Evolutionary conservation across 2,113 vertebrate genomes (phyloP).

Genomic region (Phasianus colchicus): DNA sequence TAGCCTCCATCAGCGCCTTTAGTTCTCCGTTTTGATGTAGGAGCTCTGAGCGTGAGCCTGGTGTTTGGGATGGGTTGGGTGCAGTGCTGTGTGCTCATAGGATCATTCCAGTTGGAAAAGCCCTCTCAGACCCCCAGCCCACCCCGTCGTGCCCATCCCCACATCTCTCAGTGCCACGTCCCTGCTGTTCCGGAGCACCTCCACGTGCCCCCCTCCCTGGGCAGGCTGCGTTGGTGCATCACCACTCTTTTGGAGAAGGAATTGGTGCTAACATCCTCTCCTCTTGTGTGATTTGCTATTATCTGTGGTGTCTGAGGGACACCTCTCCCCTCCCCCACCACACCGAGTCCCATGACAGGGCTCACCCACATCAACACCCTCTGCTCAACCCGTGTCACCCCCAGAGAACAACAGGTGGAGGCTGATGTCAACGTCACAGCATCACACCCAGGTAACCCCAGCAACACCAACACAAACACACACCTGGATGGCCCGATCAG

Average conservation of each 20-base stretch:
- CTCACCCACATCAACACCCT: fast-evolving
- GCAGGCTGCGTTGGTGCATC: too few relatives aligned
- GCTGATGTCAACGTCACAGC: fast-evolving
- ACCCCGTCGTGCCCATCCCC: too few relatives aligned
- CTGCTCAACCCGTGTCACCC: not conserved
- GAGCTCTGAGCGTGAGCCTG: fast-evolving
- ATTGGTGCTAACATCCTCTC: too few relatives aligned
- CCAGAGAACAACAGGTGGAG: not conserved
- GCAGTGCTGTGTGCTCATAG: fast-evolving
- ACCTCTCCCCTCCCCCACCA: not conserved
- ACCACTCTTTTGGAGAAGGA: too few relatives aligned
- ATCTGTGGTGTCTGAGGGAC: fast-evolving
- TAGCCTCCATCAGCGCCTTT: fast-evolving
- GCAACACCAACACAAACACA: slow-evolving; percentile 13
- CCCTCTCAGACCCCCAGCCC: too few relatives aligned
- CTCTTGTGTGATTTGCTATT: fast-evolving
- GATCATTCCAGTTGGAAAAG: too few relatives aligned
- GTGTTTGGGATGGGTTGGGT: fast-evolving
- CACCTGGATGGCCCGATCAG: fast-evolving
- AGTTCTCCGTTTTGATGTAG: fast-evolving
- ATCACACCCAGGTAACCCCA: not conserved
- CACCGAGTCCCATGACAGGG: fast-evolving
- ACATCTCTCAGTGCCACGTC: too few relatives aligned
- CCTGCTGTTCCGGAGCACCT: too few relatives aligned
- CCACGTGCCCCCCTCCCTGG: too few relatives aligned